Evolutionary conservation across 2,888 invertebrate species (phyloP), one percentile per base, ranked within the genome.

Genomic region (Bombylius major): DNA sequence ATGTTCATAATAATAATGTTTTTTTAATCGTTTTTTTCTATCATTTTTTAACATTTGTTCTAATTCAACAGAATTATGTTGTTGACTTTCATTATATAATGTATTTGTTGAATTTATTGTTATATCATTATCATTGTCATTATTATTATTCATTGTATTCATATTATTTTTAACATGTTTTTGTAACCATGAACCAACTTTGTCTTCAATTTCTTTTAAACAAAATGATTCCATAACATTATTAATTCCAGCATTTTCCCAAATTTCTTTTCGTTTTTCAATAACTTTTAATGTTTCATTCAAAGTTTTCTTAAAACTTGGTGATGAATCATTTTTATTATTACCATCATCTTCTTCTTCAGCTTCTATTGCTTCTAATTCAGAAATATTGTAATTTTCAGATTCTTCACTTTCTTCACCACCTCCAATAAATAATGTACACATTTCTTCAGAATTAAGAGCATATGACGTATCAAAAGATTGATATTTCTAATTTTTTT

Each of bases 181-280:
- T 42, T 42, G 39, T 50, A 59, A 45, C 59, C 59, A 59, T n/a
- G 34, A 42, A 12, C 39, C 51, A 4, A 59, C 59, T 48, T 59
- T 59, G 4, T 55, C 48, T 5, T n/a, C 14, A 23, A 50, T 51
- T 8, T 49, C 11, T 32, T 50, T 36, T 32, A 50, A 47, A n/a
- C 33, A 51, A 12, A 57, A 55, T 8, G 56, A 48, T 11, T 59
- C 55, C 53, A 59, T 48, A 1, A 57, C 7, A 23, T 51, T 46
- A 53, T 59, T 55, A 23, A 57, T 48, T 12, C 59, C 59, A 5
- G 34, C 42, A 8, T 47, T 23, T 33, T 36, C 13, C 56, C 56
- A 59, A 1, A 33, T 14, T 32, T 51, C 53, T 23, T 55, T 53
- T 4, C 59, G 55, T 33, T 51, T 53, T 12, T 44, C 51, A n/a